phyloP scores from a whole-genome alignment of 2,888 invertebrate species.

The Ichneumoninae sp. region DNA sequence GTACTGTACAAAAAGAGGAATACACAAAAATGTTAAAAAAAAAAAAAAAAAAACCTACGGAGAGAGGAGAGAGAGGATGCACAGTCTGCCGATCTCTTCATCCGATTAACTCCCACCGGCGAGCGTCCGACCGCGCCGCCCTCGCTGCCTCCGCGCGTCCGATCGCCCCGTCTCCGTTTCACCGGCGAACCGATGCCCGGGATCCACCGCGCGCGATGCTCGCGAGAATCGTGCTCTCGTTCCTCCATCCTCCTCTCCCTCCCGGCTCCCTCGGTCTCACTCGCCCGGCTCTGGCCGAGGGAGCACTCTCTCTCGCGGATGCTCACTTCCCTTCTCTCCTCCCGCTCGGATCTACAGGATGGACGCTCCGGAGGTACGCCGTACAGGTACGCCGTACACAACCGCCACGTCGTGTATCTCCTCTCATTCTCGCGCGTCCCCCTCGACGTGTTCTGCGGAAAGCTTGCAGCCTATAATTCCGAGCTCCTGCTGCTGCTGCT shows the following conservation, averaged over 20 bases:
- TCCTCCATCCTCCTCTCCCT: constrained; percentile 8
- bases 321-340: constrained; percentile 44
- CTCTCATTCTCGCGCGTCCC: constrained; percentile 36
- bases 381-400: background rate
- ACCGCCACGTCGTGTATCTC: constrained; percentile 9
- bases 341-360: background rate
- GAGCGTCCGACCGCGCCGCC: constrained; percentile 61
- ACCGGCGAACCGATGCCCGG: constrained; percentile 34
- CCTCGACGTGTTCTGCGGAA: constrained; percentile 36
- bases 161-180: constrained; percentile 49
- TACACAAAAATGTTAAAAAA: constrained; percentile 36
- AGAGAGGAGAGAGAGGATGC: constrained; percentile 74
- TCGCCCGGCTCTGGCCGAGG: constrained; percentile 9
- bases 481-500: constrained; percentile 35
- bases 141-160: constrained; percentile 34
- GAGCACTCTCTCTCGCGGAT: constrained; percentile 50
- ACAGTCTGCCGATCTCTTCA: constrained; percentile 80
- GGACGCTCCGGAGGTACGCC: background rate
- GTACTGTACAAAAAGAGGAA: constrained; percentile 17
- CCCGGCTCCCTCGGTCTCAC: constrained; percentile 7
- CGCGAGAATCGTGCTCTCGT: constrained; percentile 29
- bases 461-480: constrained; percentile 53
- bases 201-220: background rate
- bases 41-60: constrained; percentile 33
- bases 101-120: constrained; percentile 79